Conservation (phyloP, 2,113 vertebrate species). For the Sebastes fasciatus region DNA sequence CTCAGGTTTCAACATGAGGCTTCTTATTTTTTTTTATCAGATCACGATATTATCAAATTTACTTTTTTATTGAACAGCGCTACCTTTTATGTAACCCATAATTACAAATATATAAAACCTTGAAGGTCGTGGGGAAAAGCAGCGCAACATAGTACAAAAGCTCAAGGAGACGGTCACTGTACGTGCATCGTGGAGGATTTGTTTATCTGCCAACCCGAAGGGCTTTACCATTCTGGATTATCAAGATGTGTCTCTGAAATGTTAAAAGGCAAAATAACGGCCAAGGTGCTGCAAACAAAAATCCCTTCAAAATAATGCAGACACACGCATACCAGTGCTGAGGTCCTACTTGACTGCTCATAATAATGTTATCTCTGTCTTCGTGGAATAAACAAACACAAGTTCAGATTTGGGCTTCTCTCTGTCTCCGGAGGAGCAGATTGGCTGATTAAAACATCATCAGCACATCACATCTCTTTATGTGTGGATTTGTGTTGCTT, state of each 20-base stretch:
- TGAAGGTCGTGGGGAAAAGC: neutral
- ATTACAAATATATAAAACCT: neutral
- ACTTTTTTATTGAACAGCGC: neutral
- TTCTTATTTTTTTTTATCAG: neutral
- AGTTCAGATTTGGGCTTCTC: slow-evolving; percentile 15
- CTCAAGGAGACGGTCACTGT: neutral
- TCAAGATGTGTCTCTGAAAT: neutral
- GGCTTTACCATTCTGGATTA: neutral
- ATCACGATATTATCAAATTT: too few species aligned
- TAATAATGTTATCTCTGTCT: slow-evolving; percentile 29
- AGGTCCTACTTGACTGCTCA: slow-evolving; percentile 24
- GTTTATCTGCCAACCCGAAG: neutral
- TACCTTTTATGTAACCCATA: neutral
- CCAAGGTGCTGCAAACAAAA: neutral
- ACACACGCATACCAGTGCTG: neutral
- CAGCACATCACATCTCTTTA: slow-evolving; percentile 17
- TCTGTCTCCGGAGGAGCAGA: slow-evolving; percentile 21
- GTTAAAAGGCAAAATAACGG: slow-evolving; percentile 8
- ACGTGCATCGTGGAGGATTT: neutral
- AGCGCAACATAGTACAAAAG: neutral
- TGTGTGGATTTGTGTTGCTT: neutral
- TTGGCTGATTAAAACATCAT: slow-evolving; percentile 52
- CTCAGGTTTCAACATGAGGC: neutral
- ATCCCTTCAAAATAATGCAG: neutral
- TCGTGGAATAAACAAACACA: slow-evolving; percentile 55